Percentiles rank a stretch among this genome's conserved stretches.
Evolutionary conservation across 2,888 invertebrate genomes (phyloP).

Genomic region (Anarsia innoxiella): DNA sequence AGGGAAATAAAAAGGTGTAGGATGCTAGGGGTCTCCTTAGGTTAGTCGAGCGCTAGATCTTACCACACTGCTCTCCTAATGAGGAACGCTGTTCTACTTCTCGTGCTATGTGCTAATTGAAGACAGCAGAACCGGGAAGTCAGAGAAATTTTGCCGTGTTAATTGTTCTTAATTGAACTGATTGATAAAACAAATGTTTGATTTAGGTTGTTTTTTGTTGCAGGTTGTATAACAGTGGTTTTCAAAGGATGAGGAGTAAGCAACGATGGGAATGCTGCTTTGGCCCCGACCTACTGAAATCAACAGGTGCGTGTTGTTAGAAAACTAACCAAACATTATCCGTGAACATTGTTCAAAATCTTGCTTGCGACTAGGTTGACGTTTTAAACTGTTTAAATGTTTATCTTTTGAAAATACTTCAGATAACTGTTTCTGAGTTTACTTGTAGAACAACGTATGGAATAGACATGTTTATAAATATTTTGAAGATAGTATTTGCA

Average conservation of each 20-base stretch:
- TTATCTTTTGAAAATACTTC: constrained; percentile 5
- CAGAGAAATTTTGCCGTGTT: constrained; percentile 37
- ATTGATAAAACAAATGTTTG: constrained; percentile 8
- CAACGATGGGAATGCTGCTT: constrained; percentile 60
- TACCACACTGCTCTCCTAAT: constrained; percentile 69
- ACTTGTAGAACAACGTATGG: too few species aligned
- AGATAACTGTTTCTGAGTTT: too few species aligned
- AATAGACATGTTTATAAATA: too few species aligned
- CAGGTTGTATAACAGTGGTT: constrained; percentile 50
- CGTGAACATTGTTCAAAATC: constrained; percentile 5
- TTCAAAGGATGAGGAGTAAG: constrained; percentile 71
- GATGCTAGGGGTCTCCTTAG: constrained; percentile 2
- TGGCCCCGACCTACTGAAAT: constrained; percentile 50
- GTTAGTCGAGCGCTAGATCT: constrained; percentile 32
- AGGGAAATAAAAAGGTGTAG: too few species aligned
- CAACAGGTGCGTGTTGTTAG: constrained; percentile 55
- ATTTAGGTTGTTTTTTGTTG: constrained; percentile 27
- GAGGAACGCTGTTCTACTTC: constrained; percentile 62
- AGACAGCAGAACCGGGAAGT: constrained; percentile 28
- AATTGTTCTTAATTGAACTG: constrained; percentile 47
- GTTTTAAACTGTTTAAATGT: constrained; percentile 5
- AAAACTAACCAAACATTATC: constrained; percentile 1
- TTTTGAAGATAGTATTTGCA: too few species aligned
- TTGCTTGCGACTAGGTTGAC: constrained; percentile 4
- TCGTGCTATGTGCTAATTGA: constrained; percentile 53